Percentiles rank a stretch among this genome's conserved stretches.
These are phyloP conservation scores for Chelon auratus DNA, from an alignment of 2,797 vertebrate genomes.

Conservation along the genomic window DNA sequence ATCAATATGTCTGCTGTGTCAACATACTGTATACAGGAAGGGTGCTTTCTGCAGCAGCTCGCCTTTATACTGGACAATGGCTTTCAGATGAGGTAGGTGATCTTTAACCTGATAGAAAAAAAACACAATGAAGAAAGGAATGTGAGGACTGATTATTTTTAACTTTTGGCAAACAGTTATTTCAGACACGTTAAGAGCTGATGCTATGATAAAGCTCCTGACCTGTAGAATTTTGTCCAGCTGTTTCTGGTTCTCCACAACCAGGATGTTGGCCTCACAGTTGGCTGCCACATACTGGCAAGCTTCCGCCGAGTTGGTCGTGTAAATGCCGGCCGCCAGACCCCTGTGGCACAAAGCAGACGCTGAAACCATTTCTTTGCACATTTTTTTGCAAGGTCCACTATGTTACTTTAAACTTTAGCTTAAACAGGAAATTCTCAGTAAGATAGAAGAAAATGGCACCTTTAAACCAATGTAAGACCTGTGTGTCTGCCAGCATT, in stretches of 20 bases:
- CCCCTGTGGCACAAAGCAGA: constrained; percentile 73
- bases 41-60: constrained; percentile 78
- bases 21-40: constrained; percentile 82
- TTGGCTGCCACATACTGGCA: constrained; percentile 83
- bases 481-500: background rate
- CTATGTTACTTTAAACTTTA: background rate
- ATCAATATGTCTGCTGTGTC: constrained; percentile 2
- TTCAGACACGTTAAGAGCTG: background rate
- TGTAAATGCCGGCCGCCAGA: constrained; percentile 85
- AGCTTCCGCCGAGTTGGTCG: constrained; percentile 85
- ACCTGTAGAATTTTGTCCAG: constrained; percentile 88
- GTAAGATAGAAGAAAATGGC: background rate
- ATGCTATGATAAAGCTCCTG: background rate
- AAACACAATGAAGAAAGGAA: constrained; percentile 11
- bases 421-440: background rate
- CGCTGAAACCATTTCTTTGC: background rate
- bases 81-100: constrained; percentile 85
- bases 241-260: constrained; percentile 87
- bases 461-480: background rate
- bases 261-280: constrained; percentile 84
- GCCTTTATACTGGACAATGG: constrained; percentile 86
- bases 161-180: background rate
- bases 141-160: background rate
- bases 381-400: background rate
- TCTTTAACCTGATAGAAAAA: constrained; percentile 79